Conservation (phyloP, 2,113 vertebrate genomes). For the Megalops atlanticus region DNA sequence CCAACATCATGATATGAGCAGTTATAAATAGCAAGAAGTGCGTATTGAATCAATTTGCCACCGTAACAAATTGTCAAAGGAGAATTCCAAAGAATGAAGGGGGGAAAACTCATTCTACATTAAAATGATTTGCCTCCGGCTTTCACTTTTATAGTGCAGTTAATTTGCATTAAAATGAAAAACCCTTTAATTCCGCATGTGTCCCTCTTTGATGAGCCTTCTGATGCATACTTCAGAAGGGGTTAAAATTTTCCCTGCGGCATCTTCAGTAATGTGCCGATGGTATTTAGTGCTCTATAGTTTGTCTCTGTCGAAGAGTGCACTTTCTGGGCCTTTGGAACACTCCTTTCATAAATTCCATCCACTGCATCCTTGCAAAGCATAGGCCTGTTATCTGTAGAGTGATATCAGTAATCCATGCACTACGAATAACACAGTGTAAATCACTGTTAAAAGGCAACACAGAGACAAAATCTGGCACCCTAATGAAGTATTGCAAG, state of each 20-base stretch:
- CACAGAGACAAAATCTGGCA: background rate
- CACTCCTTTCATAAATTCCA: background rate
- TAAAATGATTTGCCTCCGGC: background rate
- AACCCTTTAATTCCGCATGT: background rate
- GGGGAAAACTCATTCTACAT: background rate
- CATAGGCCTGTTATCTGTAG: background rate
- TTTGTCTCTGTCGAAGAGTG: background rate
- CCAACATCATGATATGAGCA: too few species aligned
- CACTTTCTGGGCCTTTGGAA: background rate
- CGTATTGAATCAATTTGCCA: background rate
- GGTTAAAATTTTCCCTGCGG: background rate
- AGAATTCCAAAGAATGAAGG: background rate
- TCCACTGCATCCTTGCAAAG: too few species aligned
- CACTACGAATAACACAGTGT: too few species aligned
- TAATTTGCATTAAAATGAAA: constrained; percentile 8
- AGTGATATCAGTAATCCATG: background rate
- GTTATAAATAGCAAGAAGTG: background rate
- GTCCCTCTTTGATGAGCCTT: constrained; percentile 4
- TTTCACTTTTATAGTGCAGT: background rate
- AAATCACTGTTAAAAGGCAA: too few species aligned
- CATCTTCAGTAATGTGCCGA: background rate
- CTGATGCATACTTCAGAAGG: background rate
- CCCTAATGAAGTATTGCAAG: background rate
- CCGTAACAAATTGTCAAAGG: background rate
- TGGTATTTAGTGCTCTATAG: background rate